These are phyloP conservation scores for Lepetodrilus schrolli DNA, from an alignment of 2,888 invertebrate species.

Conservation along the genomic window DNA sequence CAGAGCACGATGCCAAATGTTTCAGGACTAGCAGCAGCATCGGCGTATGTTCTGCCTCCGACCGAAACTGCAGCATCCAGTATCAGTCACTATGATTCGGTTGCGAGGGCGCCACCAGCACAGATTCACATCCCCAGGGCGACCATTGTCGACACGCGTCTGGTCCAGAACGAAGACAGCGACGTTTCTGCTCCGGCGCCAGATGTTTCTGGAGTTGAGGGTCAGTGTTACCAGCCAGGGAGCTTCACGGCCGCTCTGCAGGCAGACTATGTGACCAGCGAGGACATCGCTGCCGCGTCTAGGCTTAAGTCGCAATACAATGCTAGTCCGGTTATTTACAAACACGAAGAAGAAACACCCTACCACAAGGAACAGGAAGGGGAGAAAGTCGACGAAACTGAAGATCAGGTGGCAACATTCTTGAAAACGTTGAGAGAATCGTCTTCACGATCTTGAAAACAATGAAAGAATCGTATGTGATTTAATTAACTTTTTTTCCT, in stretches of 20 bases:
- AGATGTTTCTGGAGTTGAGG: slow-evolving; percentile 8
- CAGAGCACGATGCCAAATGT: too few relatives aligned
- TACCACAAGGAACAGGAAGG: neutral
- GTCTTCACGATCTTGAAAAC: too few relatives aligned
- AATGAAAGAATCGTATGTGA: too few relatives aligned
- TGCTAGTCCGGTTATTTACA: slow-evolving; percentile 35
- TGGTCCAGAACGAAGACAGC: slow-evolving; percentile 53
- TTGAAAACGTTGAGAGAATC: too few relatives aligned
- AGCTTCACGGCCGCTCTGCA: slow-evolving; percentile 42
- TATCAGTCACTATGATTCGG: neutral
- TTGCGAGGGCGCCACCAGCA: too few relatives aligned
- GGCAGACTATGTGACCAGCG: slow-evolving; percentile 27
- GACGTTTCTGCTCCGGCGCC: neutral
- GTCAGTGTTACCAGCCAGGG: slow-evolving; percentile 35
- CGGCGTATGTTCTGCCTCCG: neutral
- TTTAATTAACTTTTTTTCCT: too few relatives aligned
- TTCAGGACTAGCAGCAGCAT: too few relatives aligned
- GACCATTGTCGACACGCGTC: slow-evolving; percentile 58
- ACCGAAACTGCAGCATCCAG: neutral
- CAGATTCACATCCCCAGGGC: slow-evolving; percentile 42
- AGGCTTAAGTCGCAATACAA: slow-evolving; percentile 28
- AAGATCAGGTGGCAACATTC: neutral
- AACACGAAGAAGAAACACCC: neutral
- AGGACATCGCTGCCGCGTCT: slow-evolving; percentile 27
- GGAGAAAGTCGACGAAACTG: too few relatives aligned